Percentiles rank a stretch among this genome's conserved stretches.
These are phyloP conservation scores for Syngnathus acus DNA, from an alignment of 2,797 vertebrate species.

Conservation along the genomic window DNA sequence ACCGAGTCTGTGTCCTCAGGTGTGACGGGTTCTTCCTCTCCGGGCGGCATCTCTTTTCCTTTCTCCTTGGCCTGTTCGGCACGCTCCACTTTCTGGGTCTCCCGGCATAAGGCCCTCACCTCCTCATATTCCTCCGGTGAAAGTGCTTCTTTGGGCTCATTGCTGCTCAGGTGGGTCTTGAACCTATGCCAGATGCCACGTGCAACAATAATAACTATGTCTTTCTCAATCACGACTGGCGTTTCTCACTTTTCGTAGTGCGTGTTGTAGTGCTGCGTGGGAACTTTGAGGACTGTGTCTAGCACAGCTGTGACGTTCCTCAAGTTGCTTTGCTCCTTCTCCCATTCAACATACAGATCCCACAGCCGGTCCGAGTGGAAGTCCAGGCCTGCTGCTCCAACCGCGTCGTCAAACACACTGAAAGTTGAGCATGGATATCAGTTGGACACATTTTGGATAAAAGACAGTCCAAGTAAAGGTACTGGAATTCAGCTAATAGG, in stretches of 20 bases:
- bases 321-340: conserved; percentile 73
- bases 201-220: neutral
- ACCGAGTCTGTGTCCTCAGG: conserved; percentile 51
- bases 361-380: conserved; percentile 84
- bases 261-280: conserved; percentile 80
- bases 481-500: neutral
- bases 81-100: conserved; percentile 63
- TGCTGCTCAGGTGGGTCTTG: conserved; percentile 67
- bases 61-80: conserved; percentile 59
- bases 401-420: conserved; percentile 76
- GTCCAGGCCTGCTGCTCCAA: conserved; percentile 73
- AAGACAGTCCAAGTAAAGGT: neutral
- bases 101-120: conserved; percentile 61
- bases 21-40: conserved; percentile 71
- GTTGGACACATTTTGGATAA: neutral
- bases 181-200: conserved; percentile 56
- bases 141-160: conserved; percentile 66
- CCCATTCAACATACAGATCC: conserved; percentile 82
- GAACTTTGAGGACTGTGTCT: conserved; percentile 71
- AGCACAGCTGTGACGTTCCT: conserved; percentile 65
- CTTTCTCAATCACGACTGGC: neutral
- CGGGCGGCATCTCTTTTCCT: conserved; percentile 69
- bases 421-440: conserved; percentile 1
- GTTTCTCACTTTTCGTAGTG: conserved; percentile 78
- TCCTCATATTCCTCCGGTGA: conserved; percentile 70